Percentiles rank a stretch among this genome's conserved stretches.
phyloP scores from a whole-genome alignment of 1,140 invertebrate genomes.

The Zaprionus lachaisei region DNA sequence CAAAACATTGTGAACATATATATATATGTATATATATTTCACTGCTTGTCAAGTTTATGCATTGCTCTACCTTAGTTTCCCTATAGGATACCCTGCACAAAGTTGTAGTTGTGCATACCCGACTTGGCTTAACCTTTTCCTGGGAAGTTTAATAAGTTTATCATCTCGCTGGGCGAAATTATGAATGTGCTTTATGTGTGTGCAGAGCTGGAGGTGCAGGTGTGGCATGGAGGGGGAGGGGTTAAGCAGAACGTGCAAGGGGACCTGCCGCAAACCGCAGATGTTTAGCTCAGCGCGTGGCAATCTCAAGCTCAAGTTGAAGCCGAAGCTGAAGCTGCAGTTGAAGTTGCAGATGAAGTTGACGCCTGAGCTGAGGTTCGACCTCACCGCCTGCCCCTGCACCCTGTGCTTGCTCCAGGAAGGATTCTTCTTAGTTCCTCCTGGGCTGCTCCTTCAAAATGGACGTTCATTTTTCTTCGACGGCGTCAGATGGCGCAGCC shows the following conservation, averaged over 20 bases:
- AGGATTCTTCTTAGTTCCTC: background rate
- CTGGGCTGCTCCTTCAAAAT: slow-evolving; percentile 41
- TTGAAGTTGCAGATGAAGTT: background rate
- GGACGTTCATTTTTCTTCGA: slow-evolving; percentile 65
- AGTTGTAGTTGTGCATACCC: no score
- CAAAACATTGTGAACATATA: no score
- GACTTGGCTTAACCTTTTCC: no score
- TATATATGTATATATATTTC: no score
- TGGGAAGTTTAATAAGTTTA: no score
- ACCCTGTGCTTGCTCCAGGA: background rate
- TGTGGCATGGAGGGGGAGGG: no score
- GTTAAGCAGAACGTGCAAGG: background rate
- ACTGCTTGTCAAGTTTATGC: no score
- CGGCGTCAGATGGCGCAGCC: slow-evolving; percentile 47
- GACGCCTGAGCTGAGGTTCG: background rate
- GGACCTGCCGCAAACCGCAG: background rate
- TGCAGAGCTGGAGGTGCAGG: no score
- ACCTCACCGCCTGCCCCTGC: background rate
- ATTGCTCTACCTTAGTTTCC: no score
- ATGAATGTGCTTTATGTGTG: no score
- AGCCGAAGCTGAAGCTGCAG: background rate
- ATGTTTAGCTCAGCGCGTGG: background rate
- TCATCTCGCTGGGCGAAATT: no score
- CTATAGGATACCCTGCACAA: no score
- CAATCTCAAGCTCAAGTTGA: background rate